These are phyloP conservation scores for Rutilus rutilus DNA, from an alignment of 2,113 vertebrate genomes.

Conservation along the genomic window DNA sequence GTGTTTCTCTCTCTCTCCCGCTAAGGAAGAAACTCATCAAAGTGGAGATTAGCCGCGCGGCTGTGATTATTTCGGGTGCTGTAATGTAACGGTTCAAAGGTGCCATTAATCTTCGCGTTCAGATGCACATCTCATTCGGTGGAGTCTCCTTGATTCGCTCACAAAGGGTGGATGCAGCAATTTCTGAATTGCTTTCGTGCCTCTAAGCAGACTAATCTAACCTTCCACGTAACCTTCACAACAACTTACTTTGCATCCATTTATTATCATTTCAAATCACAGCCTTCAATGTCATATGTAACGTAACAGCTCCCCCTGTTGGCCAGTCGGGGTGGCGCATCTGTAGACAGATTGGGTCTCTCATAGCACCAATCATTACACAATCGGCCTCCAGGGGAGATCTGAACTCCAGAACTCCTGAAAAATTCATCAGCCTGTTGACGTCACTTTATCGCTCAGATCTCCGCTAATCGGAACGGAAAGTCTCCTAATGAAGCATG, in stretches of 20 bases:
- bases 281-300: not conserved
- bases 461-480: not conserved
- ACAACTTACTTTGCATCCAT: not conserved
- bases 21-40: slow-evolving; percentile 40
- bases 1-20: slow-evolving; percentile 35
- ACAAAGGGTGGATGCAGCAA: slow-evolving; percentile 45
- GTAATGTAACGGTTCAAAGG: slow-evolving; percentile 50
- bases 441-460: not conserved
- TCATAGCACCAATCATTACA: not conserved
- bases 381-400: not conserved
- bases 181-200: slow-evolving; percentile 42
- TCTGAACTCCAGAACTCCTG: slow-evolving; percentile 17
- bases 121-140: slow-evolving; percentile 54
- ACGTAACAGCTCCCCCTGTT: not conserved
- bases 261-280: slow-evolving; percentile 12
- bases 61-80: slow-evolving; percentile 53
- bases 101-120: slow-evolving; percentile 57
- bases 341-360: slow-evolving; percentile 4
- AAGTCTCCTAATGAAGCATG: not conserved
- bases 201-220: slow-evolving; percentile 33
- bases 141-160: slow-evolving; percentile 34
- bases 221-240: not conserved
- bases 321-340: not conserved
- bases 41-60: slow-evolving; percentile 26
- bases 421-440: slow-evolving; percentile 20